These are phyloP conservation scores for Circaetus gallicus DNA, from an alignment of 2,113 vertebrate genomes.

Conservation along the genomic window DNA sequence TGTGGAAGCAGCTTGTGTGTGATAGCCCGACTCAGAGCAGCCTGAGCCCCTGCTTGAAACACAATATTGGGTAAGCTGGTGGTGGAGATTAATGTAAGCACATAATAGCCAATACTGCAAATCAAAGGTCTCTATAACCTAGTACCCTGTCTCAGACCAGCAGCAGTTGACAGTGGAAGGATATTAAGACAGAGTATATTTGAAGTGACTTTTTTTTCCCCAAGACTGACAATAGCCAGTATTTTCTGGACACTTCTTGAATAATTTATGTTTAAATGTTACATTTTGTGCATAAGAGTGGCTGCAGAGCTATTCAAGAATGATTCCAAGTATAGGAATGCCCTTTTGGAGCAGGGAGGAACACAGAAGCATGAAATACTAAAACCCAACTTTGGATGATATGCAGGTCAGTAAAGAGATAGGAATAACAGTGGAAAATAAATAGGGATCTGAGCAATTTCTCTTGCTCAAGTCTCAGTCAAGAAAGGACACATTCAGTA, in stretches of 20 bases:
- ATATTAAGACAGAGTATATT: not conserved
- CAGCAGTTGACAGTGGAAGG: not conserved
- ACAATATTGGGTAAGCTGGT: not conserved
- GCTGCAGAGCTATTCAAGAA: not conserved
- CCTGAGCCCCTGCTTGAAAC: not conserved
- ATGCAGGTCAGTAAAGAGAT: not conserved
- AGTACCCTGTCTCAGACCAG: not conserved
- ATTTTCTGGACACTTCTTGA: constrained; percentile 9
- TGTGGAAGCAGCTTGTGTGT: not conserved
- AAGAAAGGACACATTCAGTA: not conserved
- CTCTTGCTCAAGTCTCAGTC: not conserved
- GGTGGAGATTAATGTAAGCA: not conserved
- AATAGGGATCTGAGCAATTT: not conserved
- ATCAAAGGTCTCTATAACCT: not conserved
- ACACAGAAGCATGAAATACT: not conserved
- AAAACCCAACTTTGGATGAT: not conserved
- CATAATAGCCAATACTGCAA: not conserved
- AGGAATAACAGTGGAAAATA: not conserved
- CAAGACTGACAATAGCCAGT: not conserved
- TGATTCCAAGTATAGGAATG: not conserved
- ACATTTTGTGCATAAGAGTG: not conserved
- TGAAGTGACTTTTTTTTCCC: not conserved
- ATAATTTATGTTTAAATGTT: constrained; percentile 6
- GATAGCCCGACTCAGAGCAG: not conserved
- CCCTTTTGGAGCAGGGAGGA: not conserved